phyloP scores from a whole-genome alignment of 2,888 invertebrate species.

The Hemaris fuciformis region DNA sequence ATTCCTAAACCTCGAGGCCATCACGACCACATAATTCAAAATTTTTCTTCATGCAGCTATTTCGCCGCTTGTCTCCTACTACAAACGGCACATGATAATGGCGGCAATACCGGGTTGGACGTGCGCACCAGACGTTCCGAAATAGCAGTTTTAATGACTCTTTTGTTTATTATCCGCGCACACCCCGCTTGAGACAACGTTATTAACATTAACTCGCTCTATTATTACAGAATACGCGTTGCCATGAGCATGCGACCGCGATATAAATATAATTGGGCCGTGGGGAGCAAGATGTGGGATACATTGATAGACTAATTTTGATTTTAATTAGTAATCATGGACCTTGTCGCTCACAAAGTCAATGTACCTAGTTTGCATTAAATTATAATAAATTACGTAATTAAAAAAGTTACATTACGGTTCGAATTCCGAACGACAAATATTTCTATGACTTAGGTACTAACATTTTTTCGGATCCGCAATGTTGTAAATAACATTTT shows the following conservation, averaged over 20 bases:
- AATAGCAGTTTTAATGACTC: conserved; percentile 76
- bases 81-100: conserved; percentile 14
- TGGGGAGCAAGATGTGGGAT: not conserved
- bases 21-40: no score
- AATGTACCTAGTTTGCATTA: no score
- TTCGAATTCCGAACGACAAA: no score
- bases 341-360: no score
- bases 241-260: not conserved
- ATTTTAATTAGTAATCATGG: no score
- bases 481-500: no score
- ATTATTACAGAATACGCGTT: conserved; percentile 23
- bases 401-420: no score
- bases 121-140: conserved; percentile 56
- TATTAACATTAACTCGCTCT: conserved; percentile 30
- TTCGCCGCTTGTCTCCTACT: conserved; percentile 17
- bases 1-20: no score
- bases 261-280: not conserved
- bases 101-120: conserved; percentile 22
- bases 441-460: no score
- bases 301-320: not conserved
- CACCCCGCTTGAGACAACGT: conserved; percentile 42
- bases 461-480: no score
- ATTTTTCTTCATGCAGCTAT: not conserved
- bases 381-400: no score
- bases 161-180: conserved; percentile 71